Percentiles rank a stretch among this genome's conserved stretches.
phyloP scores from a whole-genome alignment of 2,797 vertebrate genomes.

The Agapornis canus region DNA sequence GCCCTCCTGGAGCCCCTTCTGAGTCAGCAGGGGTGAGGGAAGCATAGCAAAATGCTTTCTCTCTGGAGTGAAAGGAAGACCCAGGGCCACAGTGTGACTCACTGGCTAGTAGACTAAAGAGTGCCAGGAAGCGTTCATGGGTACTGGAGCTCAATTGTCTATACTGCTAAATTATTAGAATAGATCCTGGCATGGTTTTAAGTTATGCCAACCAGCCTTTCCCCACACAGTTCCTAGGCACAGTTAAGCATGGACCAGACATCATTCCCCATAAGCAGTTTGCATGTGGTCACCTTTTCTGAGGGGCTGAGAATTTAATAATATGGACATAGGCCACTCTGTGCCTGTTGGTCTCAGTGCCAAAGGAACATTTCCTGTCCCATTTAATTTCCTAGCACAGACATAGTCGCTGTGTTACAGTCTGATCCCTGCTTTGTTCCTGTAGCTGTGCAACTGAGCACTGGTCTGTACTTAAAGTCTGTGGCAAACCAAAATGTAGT shows the following conservation, averaged over 20 bases:
- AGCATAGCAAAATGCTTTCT: slow-evolving; percentile 5
- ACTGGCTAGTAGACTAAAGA: slow-evolving; percentile 25
- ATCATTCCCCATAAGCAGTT: slow-evolving; percentile 43
- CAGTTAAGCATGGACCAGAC: not conserved
- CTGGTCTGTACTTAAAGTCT: slow-evolving; percentile 55
- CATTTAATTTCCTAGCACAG: slow-evolving; percentile 58
- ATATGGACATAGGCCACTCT: slow-evolving; percentile 42
- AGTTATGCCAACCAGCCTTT: slow-evolving; percentile 1
- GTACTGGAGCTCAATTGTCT: slow-evolving; percentile 47
- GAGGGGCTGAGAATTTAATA: slow-evolving; percentile 35
- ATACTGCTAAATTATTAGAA: slow-evolving; percentile 50
- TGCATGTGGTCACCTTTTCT: slow-evolving; percentile 27
- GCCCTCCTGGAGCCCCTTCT: not conserved
- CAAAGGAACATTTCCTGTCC: slow-evolving; percentile 62
- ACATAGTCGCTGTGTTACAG: slow-evolving; percentile 46
- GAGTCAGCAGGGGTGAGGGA: not conserved
- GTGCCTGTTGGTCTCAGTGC: slow-evolving; percentile 35
- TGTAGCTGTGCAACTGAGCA: slow-evolving; percentile 36
- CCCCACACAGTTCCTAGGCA: slow-evolving; percentile 4
- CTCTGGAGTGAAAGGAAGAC: slow-evolving; percentile 45
- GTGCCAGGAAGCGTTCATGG: slow-evolving; percentile 47
- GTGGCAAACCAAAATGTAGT: slow-evolving; percentile 52
- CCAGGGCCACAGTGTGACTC: not conserved
- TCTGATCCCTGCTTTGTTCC: slow-evolving; percentile 52
- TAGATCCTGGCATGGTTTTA: slow-evolving; percentile 34